These are phyloP conservation scores for Periophthalmus magnuspinnatus DNA, from an alignment of 2,797 vertebrate genomes.

Conservation along the genomic window DNA sequence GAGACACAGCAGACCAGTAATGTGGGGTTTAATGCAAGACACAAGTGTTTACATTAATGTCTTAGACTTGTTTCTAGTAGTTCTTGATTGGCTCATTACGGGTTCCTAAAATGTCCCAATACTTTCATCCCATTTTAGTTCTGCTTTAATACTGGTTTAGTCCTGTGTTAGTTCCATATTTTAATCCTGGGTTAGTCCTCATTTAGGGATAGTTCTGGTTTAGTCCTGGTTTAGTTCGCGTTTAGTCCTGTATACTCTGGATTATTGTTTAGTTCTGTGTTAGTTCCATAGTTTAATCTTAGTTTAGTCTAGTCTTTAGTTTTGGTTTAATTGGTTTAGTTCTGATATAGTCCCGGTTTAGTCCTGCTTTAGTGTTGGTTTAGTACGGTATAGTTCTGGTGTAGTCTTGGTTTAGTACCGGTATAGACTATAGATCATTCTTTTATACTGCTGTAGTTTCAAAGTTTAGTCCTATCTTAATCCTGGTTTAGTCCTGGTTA, in stretches of 20 bases:
- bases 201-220: not conserved
- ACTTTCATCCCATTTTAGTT: not conserved
- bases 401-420: not conserved
- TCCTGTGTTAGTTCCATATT: not conserved
- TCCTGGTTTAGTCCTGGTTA: too few species aligned
- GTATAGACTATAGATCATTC: too few species aligned
- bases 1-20: constrained; percentile 1
- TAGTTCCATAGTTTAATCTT: not conserved
- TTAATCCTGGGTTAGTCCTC: not conserved
- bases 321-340: too few species aligned
- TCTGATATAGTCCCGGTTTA: not conserved
- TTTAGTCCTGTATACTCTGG: not conserved
- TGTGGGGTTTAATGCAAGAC: too few species aligned
- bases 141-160: not conserved
- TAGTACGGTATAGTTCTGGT: not conserved
- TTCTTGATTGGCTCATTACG: not conserved
- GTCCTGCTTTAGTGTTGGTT: not conserved
- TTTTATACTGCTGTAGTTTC: too few species aligned
- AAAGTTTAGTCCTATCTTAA: too few species aligned
- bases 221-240: not conserved
- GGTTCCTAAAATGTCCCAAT: not conserved
- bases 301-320: too few species aligned
- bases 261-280: not conserved
- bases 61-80: not conserved
- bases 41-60: not conserved